These are phyloP conservation scores for Lycodopsis pacificus DNA, from an alignment of 2,797 vertebrate species.

Conservation along the genomic window DNA sequence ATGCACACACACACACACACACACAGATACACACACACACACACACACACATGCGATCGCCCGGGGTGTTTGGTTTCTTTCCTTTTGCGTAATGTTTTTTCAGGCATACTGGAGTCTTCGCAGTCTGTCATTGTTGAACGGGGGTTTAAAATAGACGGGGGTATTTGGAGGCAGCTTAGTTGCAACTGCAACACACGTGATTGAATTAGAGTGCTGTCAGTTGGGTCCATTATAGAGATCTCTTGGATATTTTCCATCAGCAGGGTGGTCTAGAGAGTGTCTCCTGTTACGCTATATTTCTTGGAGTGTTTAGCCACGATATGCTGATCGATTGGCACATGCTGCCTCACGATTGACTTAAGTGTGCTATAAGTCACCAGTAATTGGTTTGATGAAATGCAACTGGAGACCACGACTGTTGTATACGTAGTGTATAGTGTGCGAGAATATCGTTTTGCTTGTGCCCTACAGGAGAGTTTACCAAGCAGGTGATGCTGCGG, in stretches of 20 bases:
- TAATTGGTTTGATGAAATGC: slow-evolving; percentile 30
- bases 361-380: slow-evolving; percentile 3
- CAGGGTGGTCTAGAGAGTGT: slow-evolving; percentile 45
- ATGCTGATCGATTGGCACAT: slow-evolving; percentile 21
- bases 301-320: slow-evolving; percentile 28
- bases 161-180: slow-evolving; percentile 75
- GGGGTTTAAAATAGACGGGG: slow-evolving; percentile 75
- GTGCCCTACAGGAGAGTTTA: neutral
- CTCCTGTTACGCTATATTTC: slow-evolving; percentile 55
- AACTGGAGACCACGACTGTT: neutral
- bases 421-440: neutral
- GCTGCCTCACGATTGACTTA: slow-evolving; percentile 6
- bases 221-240: slow-evolving; percentile 68
- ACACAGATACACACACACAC: slow-evolving; percentile 10
- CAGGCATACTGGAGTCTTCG: slow-evolving; percentile 70
- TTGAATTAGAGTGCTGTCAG: slow-evolving; percentile 78
- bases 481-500: slow-evolving; percentile 25
- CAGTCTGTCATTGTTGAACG: slow-evolving; percentile 69
- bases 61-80: slow-evolving; percentile 59
- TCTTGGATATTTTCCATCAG: slow-evolving; percentile 78
- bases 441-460: neutral
- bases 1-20: neutral
- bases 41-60: slow-evolving; percentile 29
- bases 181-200: slow-evolving; percentile 71
- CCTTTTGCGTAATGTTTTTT: slow-evolving; percentile 78